Evolutionary conservation across 1,140 invertebrate species (phyloP).

Genomic region (Orchestia grillus): DNA sequence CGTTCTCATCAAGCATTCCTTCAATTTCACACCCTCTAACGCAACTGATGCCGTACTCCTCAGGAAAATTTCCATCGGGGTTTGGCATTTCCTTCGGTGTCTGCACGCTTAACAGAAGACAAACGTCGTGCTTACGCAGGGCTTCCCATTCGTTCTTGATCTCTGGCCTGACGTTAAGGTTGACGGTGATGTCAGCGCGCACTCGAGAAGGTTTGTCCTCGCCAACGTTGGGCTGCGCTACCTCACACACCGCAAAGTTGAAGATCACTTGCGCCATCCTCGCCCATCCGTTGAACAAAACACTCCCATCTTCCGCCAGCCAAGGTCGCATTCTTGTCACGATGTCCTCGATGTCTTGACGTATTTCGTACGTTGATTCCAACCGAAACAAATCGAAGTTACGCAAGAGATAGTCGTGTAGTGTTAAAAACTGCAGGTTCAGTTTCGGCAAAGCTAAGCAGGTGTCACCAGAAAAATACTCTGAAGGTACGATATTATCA

Average conservation of each 20-base stretch:
- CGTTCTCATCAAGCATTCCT: constrained; percentile 96
- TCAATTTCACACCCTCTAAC: constrained; percentile 99
- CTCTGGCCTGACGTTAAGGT: constrained; percentile 88
- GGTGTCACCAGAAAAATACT: constrained; percentile 96
- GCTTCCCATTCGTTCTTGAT: constrained; percentile 98
- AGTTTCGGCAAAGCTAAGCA: constrained; percentile 96
- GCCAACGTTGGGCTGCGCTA: constrained; percentile 78
- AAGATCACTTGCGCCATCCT: constrained; percentile 97
- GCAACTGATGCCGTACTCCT: constrained; percentile 87
- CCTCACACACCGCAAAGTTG: constrained; percentile 94
- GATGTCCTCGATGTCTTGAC: constrained; percentile 98
- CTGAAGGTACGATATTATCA: constrained; percentile 97
- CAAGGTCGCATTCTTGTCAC: constrained; percentile 94
- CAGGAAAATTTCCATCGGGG: constrained; percentile 78
- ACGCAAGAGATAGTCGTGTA: constrained; percentile 97
- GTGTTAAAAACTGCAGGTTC: constrained; percentile 97
- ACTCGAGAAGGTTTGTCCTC: constrained; percentile 95
- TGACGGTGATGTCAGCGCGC: constrained; percentile 93
- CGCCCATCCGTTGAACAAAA: constrained; percentile 97
- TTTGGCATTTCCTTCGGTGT: constrained; percentile 76
- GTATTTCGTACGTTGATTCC: constrained; percentile 98
- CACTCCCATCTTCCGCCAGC: constrained; percentile 87
- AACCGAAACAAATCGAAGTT: constrained; percentile 98
- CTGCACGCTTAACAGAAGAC: constrained; percentile 93
- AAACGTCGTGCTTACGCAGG: constrained; percentile 96